These are phyloP conservation scores for Drosophila oshimai DNA, from an alignment of 1,140 invertebrate species.

Conservation along the genomic window DNA sequence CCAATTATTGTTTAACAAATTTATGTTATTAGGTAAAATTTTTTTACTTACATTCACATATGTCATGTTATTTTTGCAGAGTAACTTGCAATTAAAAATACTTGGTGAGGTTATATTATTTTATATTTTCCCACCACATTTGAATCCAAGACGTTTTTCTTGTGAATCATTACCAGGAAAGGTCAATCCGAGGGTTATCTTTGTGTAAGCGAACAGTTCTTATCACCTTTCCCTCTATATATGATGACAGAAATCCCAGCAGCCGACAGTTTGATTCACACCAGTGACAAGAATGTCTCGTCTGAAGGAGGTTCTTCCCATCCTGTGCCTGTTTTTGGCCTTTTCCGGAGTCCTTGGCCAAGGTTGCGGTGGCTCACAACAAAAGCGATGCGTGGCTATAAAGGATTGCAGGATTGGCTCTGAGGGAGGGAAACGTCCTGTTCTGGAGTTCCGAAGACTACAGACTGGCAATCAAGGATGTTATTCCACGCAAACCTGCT, in stretches of 20 bases:
- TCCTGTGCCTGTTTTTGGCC: background rate
- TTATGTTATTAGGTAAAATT: no score
- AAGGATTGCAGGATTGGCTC: background rate
- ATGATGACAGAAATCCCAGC: background rate
- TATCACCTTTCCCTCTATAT: background rate
- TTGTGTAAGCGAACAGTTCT: background rate
- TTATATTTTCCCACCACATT: no score
- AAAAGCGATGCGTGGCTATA: background rate
- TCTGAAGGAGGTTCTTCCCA: background rate
- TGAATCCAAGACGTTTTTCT: no score
- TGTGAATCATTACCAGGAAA: no score
- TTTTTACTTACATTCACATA: no score
- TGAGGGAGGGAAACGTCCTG: background rate
- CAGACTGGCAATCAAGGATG: background rate
- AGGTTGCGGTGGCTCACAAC: background rate
- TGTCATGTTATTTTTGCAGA: no score
- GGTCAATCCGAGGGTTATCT: no score
- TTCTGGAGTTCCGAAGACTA: background rate
- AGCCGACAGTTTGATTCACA: background rate
- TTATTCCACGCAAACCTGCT: background rate
- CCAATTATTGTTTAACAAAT: no score
- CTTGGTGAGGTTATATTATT: no score
- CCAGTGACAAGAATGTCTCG: background rate
- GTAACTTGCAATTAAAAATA: no score
- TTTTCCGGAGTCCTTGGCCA: no score